Conservation (phyloP, 2,888 invertebrate species). For the Andrena minutula region DNA sequence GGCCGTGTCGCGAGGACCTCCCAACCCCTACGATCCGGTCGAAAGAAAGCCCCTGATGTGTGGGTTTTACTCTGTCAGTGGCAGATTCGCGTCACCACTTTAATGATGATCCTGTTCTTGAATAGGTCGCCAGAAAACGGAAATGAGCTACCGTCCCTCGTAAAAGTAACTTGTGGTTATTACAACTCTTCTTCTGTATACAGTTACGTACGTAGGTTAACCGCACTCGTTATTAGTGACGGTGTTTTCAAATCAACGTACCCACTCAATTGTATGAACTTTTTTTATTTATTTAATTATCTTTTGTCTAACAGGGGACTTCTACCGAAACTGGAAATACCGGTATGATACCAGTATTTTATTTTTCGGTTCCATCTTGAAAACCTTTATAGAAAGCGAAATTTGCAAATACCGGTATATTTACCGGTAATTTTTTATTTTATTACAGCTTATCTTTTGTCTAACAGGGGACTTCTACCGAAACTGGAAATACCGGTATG, state of each 20-base stretch:
- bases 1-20: constrained; percentile 48
- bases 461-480: too few relatives aligned
- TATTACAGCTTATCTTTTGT: too few relatives aligned
- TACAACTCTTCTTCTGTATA: too few relatives aligned
- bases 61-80: constrained; percentile 64
- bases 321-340: too few relatives aligned
- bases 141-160: constrained; percentile 18
- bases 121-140: constrained; percentile 29
- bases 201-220: not conserved
- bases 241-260: not conserved
- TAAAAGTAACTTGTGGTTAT: not conserved
- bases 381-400: too few relatives aligned
- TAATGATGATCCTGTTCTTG: constrained; percentile 42
- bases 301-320: too few relatives aligned
- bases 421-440: too few relatives aligned
- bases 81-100: constrained; percentile 44
- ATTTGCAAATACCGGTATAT: too few relatives aligned
- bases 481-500: too few relatives aligned
- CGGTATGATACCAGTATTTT: too few relatives aligned
- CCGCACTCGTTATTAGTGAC: too few relatives aligned
- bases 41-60: constrained; percentile 59
- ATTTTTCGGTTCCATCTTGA: too few relatives aligned
- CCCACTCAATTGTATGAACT: not conserved
- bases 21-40: constrained; percentile 49
- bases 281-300: not conserved